Percentiles rank a stretch among this genome's conserved stretches.
Evolutionary conservation across 1,140 invertebrate genomes (phyloP).

Genomic region (Schlechtendalia chinensis): DNA sequence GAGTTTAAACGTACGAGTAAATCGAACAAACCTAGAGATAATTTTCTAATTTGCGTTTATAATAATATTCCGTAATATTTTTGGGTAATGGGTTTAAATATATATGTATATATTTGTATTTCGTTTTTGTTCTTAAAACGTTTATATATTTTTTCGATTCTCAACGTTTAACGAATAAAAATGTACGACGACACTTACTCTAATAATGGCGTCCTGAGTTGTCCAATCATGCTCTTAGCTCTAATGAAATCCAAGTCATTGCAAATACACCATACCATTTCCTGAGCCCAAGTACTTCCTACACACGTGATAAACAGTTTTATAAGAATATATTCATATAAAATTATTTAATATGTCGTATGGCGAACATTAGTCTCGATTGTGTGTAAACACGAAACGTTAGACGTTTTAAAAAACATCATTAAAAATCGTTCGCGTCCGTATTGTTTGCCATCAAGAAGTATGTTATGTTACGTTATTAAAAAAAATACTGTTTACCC

Average conservation of each 20-base stretch:
- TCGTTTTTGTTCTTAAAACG: too few relatives aligned
- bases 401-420: background rate
- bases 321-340: background rate
- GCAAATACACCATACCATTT: slow-evolving; percentile 81
- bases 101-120: too few relatives aligned
- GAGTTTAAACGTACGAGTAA: too few relatives aligned
- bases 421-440: background rate
- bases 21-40: too few relatives aligned
- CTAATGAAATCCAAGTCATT: slow-evolving; percentile 74
- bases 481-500: slow-evolving; percentile 58
- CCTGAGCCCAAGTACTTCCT: slow-evolving; percentile 86
- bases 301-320: background rate
- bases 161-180: too few relatives aligned
- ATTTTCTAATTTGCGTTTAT: too few relatives aligned
- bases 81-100: too few relatives aligned
- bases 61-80: too few relatives aligned
- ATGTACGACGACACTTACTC: slow-evolving; percentile 59
- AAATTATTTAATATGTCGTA: too few relatives aligned
- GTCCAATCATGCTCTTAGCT: slow-evolving; percentile 65
- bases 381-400: too few relatives aligned
- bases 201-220: slow-evolving; percentile 61
- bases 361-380: too few relatives aligned
- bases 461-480: slow-evolving; percentile 25
- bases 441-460: background rate
- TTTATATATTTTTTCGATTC: too few relatives aligned